phyloP scores from a whole-genome alignment of 2,797 vertebrate species.

The Rhynchotus rufescens region DNA sequence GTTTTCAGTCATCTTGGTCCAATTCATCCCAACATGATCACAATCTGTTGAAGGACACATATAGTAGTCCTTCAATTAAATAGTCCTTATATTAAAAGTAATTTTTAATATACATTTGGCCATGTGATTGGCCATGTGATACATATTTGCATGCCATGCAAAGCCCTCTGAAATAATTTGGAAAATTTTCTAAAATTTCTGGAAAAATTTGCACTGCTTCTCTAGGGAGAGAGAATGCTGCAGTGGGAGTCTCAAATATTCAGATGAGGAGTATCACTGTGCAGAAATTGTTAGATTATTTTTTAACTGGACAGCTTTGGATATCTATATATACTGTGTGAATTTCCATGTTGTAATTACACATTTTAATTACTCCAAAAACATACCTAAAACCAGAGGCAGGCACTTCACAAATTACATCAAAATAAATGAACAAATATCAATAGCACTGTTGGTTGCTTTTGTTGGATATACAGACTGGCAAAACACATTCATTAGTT shows the following conservation, averaged over 20 bases:
- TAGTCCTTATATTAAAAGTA: background rate
- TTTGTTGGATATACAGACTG: constrained; percentile 5
- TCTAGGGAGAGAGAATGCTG: background rate
- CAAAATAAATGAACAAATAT: background rate
- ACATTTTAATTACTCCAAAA: background rate
- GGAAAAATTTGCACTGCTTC: background rate
- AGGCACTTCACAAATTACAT: constrained; percentile 10
- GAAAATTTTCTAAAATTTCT: background rate
- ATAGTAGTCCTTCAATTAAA: background rate
- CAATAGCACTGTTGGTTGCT: background rate
- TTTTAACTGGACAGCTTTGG: background rate
- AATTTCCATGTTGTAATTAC: background rate
- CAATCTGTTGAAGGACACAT: background rate
- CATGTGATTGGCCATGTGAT: background rate
- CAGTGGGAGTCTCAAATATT: background rate
- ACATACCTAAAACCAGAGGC: background rate
- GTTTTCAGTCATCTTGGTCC: background rate
- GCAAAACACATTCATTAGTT: background rate
- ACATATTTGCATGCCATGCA: background rate
- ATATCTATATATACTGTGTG: background rate
- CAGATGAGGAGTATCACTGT: background rate
- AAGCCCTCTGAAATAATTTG: background rate
- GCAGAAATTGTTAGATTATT: background rate
- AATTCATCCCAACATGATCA: background rate
- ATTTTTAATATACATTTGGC: background rate